Percentiles rank a stretch among this genome's conserved stretches.
These are phyloP conservation scores for Pocillopora damicornis DNA, from an alignment of 64 coral and sea anemone genomes.

Conservation along the genomic window DNA sequence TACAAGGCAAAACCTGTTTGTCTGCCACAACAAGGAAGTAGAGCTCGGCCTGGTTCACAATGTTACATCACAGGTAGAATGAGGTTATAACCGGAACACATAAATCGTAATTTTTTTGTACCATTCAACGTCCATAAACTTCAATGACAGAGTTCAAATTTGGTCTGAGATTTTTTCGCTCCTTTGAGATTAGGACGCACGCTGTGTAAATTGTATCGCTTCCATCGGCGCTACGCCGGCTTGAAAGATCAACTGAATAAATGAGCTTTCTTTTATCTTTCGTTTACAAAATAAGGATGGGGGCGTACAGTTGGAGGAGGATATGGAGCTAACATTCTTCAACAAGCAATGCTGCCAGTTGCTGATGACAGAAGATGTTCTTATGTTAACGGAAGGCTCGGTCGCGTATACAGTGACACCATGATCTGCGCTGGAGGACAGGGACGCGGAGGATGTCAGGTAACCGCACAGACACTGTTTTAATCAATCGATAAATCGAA, in stretches of 20 bases:
- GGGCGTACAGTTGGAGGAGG: constrained; percentile 40
- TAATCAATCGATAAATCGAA: too few relatives aligned
- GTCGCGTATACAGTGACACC: constrained; percentile 36
- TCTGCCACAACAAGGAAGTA: constrained; percentile 28
- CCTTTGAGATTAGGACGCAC: too few relatives aligned
- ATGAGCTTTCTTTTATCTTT: not conserved
- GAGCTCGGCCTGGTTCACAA: constrained; percentile 10
- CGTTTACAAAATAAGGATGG: constrained; percentile 41
- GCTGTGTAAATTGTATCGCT: too few relatives aligned
- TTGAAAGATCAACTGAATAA: not conserved
- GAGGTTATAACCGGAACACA: not conserved
- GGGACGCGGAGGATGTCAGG: constrained; percentile 59
- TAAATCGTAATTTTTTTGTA: not conserved
- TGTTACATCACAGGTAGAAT: constrained; percentile 51
- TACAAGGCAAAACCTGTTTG: constrained; percentile 24
- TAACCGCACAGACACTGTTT: not conserved
- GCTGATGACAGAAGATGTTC: constrained; percentile 31
- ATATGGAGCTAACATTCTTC: constrained; percentile 10
- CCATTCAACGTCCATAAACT: too few relatives aligned
- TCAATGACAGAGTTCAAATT: too few relatives aligned
- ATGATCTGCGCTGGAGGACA: constrained; percentile 68
- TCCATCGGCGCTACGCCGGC: too few relatives aligned
- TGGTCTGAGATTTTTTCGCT: too few relatives aligned
- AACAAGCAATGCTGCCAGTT: constrained; percentile 53
- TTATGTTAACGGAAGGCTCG: constrained; percentile 8